These are phyloP conservation scores for Stegophylla sp. DNA, from an alignment of 2,888 invertebrate species.

Conservation along the genomic window DNA sequence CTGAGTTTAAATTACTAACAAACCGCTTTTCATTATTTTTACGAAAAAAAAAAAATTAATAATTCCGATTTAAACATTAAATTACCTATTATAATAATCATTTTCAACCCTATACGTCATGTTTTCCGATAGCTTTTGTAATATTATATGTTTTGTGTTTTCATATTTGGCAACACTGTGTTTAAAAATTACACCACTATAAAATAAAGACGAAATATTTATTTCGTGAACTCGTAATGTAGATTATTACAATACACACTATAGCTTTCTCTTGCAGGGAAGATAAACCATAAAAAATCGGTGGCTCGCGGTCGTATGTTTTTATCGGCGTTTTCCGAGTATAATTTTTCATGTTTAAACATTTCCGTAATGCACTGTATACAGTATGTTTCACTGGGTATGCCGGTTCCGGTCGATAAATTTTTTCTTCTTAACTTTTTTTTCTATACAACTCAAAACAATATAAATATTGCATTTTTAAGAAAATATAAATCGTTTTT, in stretches of 20 bases:
- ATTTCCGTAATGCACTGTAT: not conserved
- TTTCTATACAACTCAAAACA: no score
- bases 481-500: no score
- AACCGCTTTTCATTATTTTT: no score
- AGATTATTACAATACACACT: not conserved
- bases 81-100: no score
- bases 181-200: not conserved
- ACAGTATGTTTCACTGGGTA: no score
- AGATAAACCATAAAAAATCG: conserved; percentile 19
- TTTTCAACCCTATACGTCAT: not conserved
- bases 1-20: no score
- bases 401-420: no score
- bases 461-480: no score
- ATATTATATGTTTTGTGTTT: not conserved
- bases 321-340: not conserved
- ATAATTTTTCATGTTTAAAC: not conserved
- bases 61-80: no score
- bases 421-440: no score
- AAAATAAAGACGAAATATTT: not conserved
- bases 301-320: conserved; percentile 29
- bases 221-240: not conserved
- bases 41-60: no score
- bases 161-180: no score
- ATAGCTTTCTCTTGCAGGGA: conserved; percentile 1
- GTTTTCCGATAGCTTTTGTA: not conserved